A percentile compares a stretch with the other conserved stretches of the same genome.
phyloP scores from a whole-genome alignment of 2,888 invertebrate genomes.

The Platycheirus albimanus region DNA sequence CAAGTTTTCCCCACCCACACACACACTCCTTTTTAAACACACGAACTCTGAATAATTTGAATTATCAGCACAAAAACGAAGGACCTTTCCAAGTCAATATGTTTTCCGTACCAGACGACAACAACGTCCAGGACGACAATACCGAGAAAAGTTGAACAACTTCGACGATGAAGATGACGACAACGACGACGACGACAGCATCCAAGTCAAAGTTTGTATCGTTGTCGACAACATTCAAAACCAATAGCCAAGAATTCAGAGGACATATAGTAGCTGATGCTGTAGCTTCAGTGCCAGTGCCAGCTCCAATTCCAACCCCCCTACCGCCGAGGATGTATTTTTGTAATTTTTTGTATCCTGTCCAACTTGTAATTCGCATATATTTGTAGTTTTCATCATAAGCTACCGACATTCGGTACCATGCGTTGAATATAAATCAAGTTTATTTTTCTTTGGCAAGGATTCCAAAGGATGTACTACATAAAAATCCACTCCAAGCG shows the following conservation, averaged over 20 bases:
- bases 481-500: slow-evolving; percentile 65
- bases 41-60: slow-evolving; percentile 65
- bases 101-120: slow-evolving; percentile 53
- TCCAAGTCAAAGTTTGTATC: slow-evolving; percentile 57
- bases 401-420: slow-evolving; percentile 66
- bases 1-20: slow-evolving; percentile 46
- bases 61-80: slow-evolving; percentile 61
- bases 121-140: slow-evolving; percentile 25
- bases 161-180: too few species aligned
- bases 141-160: slow-evolving; percentile 44
- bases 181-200: slow-evolving; percentile 49
- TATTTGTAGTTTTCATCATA: slow-evolving; percentile 75
- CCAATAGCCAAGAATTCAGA: slow-evolving; percentile 65
- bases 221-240: slow-evolving; percentile 63
- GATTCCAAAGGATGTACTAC: slow-evolving; percentile 59
- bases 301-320: slow-evolving; percentile 15
- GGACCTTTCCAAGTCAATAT: slow-evolving; percentile 60
- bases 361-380: slow-evolving; percentile 73
- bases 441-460: slow-evolving; percentile 69
- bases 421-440: slow-evolving; percentile 75
- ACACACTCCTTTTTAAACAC: slow-evolving; percentile 42
- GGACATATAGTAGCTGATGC: too few species aligned
- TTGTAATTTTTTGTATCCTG: slow-evolving; percentile 64
- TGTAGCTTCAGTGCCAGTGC: slow-evolving; percentile 7
- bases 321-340: slow-evolving; percentile 40